Evolutionary conservation across 2,888 invertebrate species (phyloP).

Genomic region (Lamproptera curius): DNA sequence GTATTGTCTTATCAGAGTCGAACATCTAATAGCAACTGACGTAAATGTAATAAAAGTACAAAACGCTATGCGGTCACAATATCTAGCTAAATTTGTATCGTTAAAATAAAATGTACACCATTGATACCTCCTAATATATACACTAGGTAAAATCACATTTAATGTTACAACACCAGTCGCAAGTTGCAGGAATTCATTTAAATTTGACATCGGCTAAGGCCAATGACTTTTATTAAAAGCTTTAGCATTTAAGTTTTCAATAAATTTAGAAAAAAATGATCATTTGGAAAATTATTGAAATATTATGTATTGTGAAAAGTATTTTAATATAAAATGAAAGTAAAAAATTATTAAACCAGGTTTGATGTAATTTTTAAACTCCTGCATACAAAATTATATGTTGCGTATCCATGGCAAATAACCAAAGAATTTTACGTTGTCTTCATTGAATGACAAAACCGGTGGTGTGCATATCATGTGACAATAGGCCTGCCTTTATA

Average conservation of each 20-base stretch:
- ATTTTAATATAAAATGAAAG: too few relatives aligned
- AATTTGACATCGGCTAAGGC: too few relatives aligned
- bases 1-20: constrained; percentile 33
- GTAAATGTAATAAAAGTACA: constrained; percentile 56
- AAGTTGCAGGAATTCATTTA: constrained; percentile 8
- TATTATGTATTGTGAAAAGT: too few relatives aligned
- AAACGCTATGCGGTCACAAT: constrained; percentile 74
- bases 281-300: too few relatives aligned
- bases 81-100: constrained; percentile 62
- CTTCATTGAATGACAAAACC: not conserved
- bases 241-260: too few relatives aligned
- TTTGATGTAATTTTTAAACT: too few relatives aligned
- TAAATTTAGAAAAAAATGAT: too few relatives aligned
- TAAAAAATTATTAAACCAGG: too few relatives aligned
- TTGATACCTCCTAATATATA: constrained; percentile 68
- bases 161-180: constrained; percentile 39
- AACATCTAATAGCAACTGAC: constrained; percentile 44
- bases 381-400: too few relatives aligned
- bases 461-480: not conserved
- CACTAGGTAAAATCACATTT: constrained; percentile 69
- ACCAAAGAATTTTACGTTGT: not conserved
- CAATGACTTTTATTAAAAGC: too few relatives aligned
- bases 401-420: too few relatives aligned
- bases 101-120: constrained; percentile 72
- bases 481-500: not conserved